Base-by-base conservation (phyloP, 2,888 invertebrate genomes). In the Nipponacmea schrenckii region DNA sequence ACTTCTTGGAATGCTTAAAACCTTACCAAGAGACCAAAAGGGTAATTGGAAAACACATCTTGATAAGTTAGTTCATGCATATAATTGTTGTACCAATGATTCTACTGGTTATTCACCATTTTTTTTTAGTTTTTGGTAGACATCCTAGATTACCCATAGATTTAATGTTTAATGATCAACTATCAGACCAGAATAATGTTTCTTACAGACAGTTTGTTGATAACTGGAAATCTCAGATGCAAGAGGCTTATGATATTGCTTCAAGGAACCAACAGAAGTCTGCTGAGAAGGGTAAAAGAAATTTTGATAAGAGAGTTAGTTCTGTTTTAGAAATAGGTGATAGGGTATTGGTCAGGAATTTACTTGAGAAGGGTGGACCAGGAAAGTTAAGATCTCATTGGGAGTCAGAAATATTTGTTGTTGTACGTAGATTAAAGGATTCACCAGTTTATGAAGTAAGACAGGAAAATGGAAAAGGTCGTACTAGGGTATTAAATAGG, bases 51-150 rank as follows among this genome's bases (percentile, higher is more conserved):
- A 71, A 4, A 27, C 62, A 20, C 63, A 71, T 71, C 56, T 67
- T 17, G 68, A 70, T 48, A 71, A 70, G 39, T 20, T 74, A 45
- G 65, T 68, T 17, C 70, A 70, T 66, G 70, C 74, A 12, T 71
- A 74, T 45, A 74, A 71, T 62, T 74, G 74, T 68, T 26, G 56
- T n/a, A n/a, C 17, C 12, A 46, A 62, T 45, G 70, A 64, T 20
- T 26, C 26, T 0, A 64, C 64, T 0, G 68, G 63, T 2, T 71
- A 64, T n/a, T 67, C 67, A 17, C 71, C 67, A 0, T 71, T 44
- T 27, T 68, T 73, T 10, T 27, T 64, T 71, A 12, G 15, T 71
- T 27, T 71, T 31, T 64, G 71, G 71, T 2, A 62, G 71, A 48
- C 46, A 39, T 15, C 67, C 71, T 10, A 0, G 68, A 8, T 39